phyloP scores from a whole-genome alignment of 2,113 vertebrate genomes.

The Tonatia bakeri region DNA sequence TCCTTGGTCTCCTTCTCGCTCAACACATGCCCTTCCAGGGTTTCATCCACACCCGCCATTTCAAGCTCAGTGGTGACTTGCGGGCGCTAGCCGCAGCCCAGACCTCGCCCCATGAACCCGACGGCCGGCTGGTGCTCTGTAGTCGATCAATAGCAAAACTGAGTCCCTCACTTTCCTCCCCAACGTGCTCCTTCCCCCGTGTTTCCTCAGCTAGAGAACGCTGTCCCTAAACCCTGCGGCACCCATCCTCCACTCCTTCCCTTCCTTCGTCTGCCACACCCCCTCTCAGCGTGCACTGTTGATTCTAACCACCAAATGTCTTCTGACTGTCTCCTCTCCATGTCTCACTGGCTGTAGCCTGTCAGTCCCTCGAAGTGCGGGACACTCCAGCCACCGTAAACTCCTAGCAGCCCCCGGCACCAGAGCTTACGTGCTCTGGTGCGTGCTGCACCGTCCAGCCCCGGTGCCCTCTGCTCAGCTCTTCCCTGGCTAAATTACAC shows the following conservation, averaged over 20 bases:
- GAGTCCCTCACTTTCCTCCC: neutral
- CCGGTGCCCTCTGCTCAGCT: too few species aligned
- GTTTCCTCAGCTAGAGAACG: neutral
- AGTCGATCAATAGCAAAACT: neutral
- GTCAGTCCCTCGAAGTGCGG: neutral
- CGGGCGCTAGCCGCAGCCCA: neutral
- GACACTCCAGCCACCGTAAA: neutral
- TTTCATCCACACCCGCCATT: neutral
- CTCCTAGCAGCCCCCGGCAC: neutral
- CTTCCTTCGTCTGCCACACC: neutral
- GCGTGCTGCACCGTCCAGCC: accelerated
- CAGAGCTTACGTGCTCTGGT: neutral
- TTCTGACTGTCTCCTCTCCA: neutral
- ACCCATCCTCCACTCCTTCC: neutral
- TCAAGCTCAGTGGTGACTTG: neutral
- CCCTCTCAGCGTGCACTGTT: neutral
- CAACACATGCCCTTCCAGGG: accelerated
- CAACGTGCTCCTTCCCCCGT: neutral
- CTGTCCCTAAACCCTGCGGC: too few species aligned
- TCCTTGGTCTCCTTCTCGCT: neutral
- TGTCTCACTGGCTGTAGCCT: neutral
- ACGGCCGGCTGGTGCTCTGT: neutral
- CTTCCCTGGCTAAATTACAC: neutral
- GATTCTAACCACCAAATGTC: neutral
- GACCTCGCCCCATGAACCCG: neutral